A percentile compares a stretch with the other conserved stretches of the same genome.
Conservation (phyloP, 2,888 invertebrate species). For the Lasioglossum figueresi region DNA sequence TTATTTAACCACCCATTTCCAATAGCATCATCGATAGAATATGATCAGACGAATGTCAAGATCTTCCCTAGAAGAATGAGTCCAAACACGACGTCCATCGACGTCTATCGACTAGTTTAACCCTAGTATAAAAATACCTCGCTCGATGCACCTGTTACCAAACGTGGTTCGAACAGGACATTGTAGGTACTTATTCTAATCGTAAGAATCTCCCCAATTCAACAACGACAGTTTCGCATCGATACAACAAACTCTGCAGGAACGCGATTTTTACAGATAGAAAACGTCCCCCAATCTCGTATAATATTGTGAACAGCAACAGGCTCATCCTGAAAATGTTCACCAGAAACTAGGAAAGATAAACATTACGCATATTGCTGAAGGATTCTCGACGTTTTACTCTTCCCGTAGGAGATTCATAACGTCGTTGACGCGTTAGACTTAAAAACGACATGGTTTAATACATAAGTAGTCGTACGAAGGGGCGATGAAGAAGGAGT, state of each 20-base stretch:
- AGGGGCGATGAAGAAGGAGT: background rate
- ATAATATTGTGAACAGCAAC: too few relatives aligned
- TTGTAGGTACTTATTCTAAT: background rate
- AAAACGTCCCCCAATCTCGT: too few relatives aligned
- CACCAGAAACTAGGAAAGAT: too few relatives aligned
- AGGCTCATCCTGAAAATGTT: too few relatives aligned
- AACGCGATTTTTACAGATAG: background rate
- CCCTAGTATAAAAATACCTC: background rate
- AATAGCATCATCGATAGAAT: background rate
- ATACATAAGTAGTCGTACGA: background rate
- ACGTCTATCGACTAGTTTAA: background rate
- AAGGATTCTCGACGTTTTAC: too few relatives aligned
- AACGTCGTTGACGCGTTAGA: too few relatives aligned
- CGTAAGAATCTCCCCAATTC: background rate
- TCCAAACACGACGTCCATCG: background rate
- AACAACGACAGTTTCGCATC: background rate
- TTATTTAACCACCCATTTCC: too few relatives aligned
- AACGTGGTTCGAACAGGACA: background rate
- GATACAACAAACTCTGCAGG: background rate
- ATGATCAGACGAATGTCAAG: background rate
- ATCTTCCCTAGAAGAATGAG: background rate
- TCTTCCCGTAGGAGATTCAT: too few relatives aligned
- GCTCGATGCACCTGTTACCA: background rate
- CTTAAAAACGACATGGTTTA: too few relatives aligned
- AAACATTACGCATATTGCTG: too few relatives aligned